Evolutionary conservation across 2,888 invertebrate species (phyloP), one percentile per base, ranked within the genome.

Genomic region (Hirtodrosophila duncani): DNA sequence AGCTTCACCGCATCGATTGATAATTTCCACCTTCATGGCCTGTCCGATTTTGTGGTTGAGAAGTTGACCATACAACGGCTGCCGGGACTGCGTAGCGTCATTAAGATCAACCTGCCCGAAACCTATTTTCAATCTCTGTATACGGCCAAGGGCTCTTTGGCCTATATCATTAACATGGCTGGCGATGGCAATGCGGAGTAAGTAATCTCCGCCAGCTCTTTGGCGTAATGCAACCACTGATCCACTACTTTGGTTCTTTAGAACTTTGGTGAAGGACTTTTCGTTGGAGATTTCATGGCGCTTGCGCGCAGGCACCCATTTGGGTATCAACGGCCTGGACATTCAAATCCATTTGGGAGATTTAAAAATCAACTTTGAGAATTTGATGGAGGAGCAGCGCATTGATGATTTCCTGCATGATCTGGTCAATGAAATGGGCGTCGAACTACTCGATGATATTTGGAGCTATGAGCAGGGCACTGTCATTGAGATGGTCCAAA

Each of bases 91-190:
- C 48, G 50, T 2, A 84, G 70, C 41, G 68, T 49, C 7, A 39
- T 83, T n/a, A 65, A 81, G 30, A 14, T 83, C 2, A 78, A 64
- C 3, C 41, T 83, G 2, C 85, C 83, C 4, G 17, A 70, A 11
- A 81, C 83, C 2, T 61, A 51, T 9, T 50, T 83, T 0, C 63
- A 79, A 26, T 68, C 85, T 0, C 18, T 71, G 3, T 85, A 85
- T 36, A 83, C 82, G 0, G 85, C 85, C 0, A 78, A 81, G 18
- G 85, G 85, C 7, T 85, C 84, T 0, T 14, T 85, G 17, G 84
- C 70, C 0, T 70, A 81, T 45, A 65, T 84, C 26, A 9, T 84
- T 0, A 83, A 83, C 52, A 44, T 85, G 13, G 67, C 82, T 2
- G 85, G 86, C 8, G 71, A 84, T 39, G 86, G 79, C 6, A 62